Evolutionary conservation across 1,140 invertebrate genomes (phyloP).

Genomic region (Vanessa tameamea): DNA sequence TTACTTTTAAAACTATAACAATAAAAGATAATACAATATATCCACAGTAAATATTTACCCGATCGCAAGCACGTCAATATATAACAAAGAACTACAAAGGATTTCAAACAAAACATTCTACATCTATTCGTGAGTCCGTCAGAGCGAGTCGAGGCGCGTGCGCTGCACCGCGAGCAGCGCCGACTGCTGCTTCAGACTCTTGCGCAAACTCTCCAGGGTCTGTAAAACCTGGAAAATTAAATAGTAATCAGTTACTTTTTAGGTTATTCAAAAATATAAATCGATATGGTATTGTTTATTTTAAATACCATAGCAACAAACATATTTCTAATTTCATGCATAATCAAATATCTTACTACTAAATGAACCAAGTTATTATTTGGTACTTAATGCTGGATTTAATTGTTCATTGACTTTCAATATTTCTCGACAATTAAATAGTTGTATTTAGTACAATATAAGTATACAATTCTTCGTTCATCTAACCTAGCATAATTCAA

Average conservation of each 20-base stretch:
- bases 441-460: too few relatives aligned
- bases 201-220: slow-evolving; percentile 71
- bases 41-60: background rate
- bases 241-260: background rate
- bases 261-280: background rate
- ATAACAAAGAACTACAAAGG: slow-evolving; percentile 37
- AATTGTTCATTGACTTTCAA: too few relatives aligned
- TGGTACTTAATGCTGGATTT: too few relatives aligned
- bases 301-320: too few relatives aligned
- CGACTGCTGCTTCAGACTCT: slow-evolving; percentile 75
- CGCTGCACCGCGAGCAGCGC: slow-evolving; percentile 71
- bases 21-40: background rate
- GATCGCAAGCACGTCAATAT: slow-evolving; percentile 33
- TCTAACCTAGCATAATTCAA: too few relatives aligned
- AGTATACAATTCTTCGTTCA: too few relatives aligned
- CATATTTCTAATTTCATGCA: too few relatives aligned
- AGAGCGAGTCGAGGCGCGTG: slow-evolving; percentile 71
- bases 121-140: slow-evolving; percentile 42
- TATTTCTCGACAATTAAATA: too few relatives aligned
- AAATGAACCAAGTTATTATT: too few relatives aligned
- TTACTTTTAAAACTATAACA: too few relatives aligned
- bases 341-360: too few relatives aligned
- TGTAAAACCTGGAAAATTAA: slow-evolving; percentile 64
- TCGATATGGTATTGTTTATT: too few relatives aligned
- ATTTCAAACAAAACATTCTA: slow-evolving; percentile 46